A percentile compares a stretch with the other conserved stretches of the same genome.
Conservation (phyloP, 2,888 invertebrate species). For the Andricus curvator region DNA sequence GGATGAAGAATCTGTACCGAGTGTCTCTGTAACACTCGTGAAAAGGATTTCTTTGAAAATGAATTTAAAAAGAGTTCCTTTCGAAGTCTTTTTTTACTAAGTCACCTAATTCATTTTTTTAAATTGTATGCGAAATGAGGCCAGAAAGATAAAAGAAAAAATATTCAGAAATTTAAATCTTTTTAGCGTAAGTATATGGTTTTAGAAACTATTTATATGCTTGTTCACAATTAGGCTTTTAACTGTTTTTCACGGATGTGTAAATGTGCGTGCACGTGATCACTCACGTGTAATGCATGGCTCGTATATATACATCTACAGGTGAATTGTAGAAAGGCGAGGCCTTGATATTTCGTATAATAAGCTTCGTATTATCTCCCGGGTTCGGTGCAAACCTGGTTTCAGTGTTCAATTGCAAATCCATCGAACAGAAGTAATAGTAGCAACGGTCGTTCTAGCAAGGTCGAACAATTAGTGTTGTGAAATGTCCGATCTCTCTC, state of each 20-base stretch:
- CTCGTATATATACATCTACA: slow-evolving; percentile 18
- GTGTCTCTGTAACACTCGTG: too few species aligned
- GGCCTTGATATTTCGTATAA: slow-evolving; percentile 74
- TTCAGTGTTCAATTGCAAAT: slow-evolving; percentile 42
- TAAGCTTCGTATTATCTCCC: slow-evolving; percentile 69
- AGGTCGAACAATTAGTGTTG: slow-evolving; percentile 39
- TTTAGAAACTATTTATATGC: too few species aligned
- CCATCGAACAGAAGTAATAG: slow-evolving; percentile 35
- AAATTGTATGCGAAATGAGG: too few species aligned
- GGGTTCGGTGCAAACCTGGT: slow-evolving; percentile 41
- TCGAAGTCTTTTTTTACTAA: too few species aligned
- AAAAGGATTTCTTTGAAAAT: too few species aligned
- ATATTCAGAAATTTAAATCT: too few species aligned
- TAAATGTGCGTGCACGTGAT: slow-evolving; percentile 26
- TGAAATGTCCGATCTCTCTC: slow-evolving; percentile 17
- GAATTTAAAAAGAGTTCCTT: too few species aligned
- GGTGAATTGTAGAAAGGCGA: slow-evolving; percentile 68
- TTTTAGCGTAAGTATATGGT: too few species aligned
- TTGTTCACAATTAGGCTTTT: neutral
- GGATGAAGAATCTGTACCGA: too few species aligned
- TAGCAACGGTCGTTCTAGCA: slow-evolving; percentile 31
- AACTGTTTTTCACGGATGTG: slow-evolving; percentile 6
- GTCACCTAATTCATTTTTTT: too few species aligned
- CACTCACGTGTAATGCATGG: slow-evolving; percentile 39
- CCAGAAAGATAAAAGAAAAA: too few species aligned